Conservation (phyloP, 2,888 invertebrate genomes). For the Molanna angustata region DNA sequence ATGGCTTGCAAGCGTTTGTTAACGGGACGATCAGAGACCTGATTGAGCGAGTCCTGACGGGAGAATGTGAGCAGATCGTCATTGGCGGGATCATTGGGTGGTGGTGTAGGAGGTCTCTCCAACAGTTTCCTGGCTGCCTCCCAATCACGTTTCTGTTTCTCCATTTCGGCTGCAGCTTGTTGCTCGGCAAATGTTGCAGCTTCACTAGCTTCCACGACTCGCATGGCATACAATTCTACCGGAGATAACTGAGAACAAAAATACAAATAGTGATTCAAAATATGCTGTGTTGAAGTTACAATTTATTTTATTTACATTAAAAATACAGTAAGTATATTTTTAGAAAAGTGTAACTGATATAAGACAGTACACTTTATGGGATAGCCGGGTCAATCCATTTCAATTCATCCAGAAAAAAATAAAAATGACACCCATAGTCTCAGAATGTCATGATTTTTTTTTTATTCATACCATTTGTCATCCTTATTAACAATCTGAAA, state of each 20-base stretch:
- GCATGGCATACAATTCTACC: conserved; percentile 94
- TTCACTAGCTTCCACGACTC: conserved; percentile 85
- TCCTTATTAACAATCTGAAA: too few relatives aligned
- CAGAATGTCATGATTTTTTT: too few relatives aligned
- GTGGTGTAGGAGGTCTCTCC: conserved; percentile 45
- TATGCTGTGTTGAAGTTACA: too few relatives aligned
- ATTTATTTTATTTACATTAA: too few relatives aligned
- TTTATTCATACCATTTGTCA: too few relatives aligned
- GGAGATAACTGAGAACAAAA: conserved; percentile 72
- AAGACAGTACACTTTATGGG: too few relatives aligned
- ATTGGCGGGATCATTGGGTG: conserved; percentile 53
- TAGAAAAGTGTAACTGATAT: too few relatives aligned
- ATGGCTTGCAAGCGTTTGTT: conserved; percentile 18
- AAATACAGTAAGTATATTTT: too few relatives aligned
- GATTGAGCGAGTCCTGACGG: conserved; percentile 75
- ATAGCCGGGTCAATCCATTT: too few relatives aligned
- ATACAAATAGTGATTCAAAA: neutral
- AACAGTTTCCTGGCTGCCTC: conserved; percentile 73
- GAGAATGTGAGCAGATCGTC: conserved; percentile 71
- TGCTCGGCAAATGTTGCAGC: conserved; percentile 82
- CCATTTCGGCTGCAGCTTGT: conserved; percentile 85
- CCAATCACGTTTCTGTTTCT: conserved; percentile 83
- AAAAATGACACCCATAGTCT: too few relatives aligned
- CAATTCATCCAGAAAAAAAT: too few relatives aligned
- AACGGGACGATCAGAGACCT: conserved; percentile 54